Evolutionary conservation across 2,797 vertebrate genomes (phyloP).

Genomic region (Strix occidentalis): DNA sequence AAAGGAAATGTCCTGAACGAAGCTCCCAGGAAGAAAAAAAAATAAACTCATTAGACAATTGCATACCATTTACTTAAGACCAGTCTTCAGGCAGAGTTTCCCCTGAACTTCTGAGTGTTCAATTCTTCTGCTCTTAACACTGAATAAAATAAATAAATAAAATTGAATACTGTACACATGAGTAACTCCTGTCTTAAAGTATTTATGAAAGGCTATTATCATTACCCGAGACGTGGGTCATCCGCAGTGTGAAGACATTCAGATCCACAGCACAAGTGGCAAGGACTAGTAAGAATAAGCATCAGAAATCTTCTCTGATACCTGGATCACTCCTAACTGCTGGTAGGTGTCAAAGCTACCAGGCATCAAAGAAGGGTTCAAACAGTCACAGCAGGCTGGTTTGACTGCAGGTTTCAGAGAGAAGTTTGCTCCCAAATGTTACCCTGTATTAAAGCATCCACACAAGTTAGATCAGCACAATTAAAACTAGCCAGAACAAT

Average conservation of each 20-base stretch:
- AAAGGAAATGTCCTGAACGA: neutral
- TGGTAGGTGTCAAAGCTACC: neutral
- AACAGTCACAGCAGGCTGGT: neutral
- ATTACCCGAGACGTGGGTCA: neutral
- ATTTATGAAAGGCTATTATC: neutral
- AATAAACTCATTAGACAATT: neutral
- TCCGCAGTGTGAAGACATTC: neutral
- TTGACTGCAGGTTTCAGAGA: neutral
- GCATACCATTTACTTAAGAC: neutral
- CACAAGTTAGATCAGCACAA: neutral
- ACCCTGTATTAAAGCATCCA: neutral
- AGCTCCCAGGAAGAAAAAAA: neutral
- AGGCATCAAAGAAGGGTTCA: neutral
- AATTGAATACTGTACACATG: neutral
- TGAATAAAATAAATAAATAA: slow-evolving; percentile 17
- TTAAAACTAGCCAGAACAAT: slow-evolving; percentile 8
- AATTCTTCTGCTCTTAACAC: neutral
- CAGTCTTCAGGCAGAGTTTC: neutral
- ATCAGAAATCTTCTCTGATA: neutral
- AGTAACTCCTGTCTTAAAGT: slow-evolving; percentile 1
- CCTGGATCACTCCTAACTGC: neutral
- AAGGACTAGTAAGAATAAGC: neutral
- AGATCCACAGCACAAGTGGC: neutral
- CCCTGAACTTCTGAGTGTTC: neutral
- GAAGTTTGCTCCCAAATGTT: neutral